Evolutionary conservation across 2,888 invertebrate species (phyloP), one percentile per base, ranked within the genome.

Genomic region (Leucania comma): DNA sequence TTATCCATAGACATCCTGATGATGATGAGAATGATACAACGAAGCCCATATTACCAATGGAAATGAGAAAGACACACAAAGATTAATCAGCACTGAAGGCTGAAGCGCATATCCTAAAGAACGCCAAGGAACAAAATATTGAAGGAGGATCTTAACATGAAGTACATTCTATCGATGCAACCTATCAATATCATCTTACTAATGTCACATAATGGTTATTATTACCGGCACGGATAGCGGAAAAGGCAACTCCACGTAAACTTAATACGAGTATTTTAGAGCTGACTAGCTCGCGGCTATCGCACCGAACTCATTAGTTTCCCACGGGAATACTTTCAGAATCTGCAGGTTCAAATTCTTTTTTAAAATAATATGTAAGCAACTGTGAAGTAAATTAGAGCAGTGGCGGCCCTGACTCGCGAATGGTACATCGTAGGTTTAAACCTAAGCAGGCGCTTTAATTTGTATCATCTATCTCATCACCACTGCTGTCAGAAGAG

Each of bases 311-410:
- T 59, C 54, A 54, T 65, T 56, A 64, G 56, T 61, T 74, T 83
- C 83, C 71, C 81, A 78, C 81, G 75, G 72, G 72, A 82, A 83
- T 68, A 64, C 65, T 50, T 59, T n/a, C 3, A 56, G 71, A 10
- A 59, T 35, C 26, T 65, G 10, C 29, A 53, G 46, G 26, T 46
- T 38, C 17, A 32, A 10, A 53, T 64, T n/a, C 12, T 12, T n/a
- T 26, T 53, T 26, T 9, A 3, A 57, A n/a, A 63, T 54, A 0
- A 46, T 24, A 1, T 42, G 38, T 38, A 42, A 42, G 6, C 42
- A 42, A 42, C 42, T 42, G 3, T 14, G 38, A 14, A 38, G 4
- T 14, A 38, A 38, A 14, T 38, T 38, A 38, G 12, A 38, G 3
- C 12, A 38, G 35, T 38, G 3, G 12, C 10, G 35, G 10, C 38